Percentiles rank a stretch among this genome's conserved stretches.
phyloP scores from a whole-genome alignment of 1,140 invertebrate species.

The Brachionus manjavacas region DNA sequence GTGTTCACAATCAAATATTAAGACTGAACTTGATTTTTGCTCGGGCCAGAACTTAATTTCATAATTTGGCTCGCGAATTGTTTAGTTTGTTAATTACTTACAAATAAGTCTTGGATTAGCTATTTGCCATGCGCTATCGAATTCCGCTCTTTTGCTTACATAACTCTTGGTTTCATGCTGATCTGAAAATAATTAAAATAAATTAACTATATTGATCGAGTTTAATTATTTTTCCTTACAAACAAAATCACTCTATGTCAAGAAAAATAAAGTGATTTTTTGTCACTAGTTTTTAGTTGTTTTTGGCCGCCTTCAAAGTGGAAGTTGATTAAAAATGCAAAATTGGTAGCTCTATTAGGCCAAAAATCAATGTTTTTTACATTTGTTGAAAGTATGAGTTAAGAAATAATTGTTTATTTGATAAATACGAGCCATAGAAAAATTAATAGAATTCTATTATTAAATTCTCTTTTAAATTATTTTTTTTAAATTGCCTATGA shows the following conservation, averaged over 20 bases:
- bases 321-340: background rate
- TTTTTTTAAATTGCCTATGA: too few relatives aligned
- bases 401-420: background rate
- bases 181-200: background rate
- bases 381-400: background rate
- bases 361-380: background rate
- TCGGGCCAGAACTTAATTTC: background rate
- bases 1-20: background rate
- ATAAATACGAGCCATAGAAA: too few relatives aligned
- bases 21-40: background rate
- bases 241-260: background rate
- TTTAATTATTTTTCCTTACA: background rate
- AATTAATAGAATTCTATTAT: too few relatives aligned
- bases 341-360: background rate
- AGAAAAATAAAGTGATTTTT: background rate
- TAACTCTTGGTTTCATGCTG: constrained; percentile 2
- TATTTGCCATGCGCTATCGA: background rate
- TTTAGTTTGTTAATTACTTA: background rate
- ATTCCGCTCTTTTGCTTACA: background rate
- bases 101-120: background rate
- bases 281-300: background rate
- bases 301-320: background rate
- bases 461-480: too few relatives aligned
- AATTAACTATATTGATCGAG: background rate
- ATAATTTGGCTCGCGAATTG: background rate